Evolutionary conservation across 2,113 vertebrate genomes (phyloP).

Genomic region (Crocuta crocuta): DNA sequence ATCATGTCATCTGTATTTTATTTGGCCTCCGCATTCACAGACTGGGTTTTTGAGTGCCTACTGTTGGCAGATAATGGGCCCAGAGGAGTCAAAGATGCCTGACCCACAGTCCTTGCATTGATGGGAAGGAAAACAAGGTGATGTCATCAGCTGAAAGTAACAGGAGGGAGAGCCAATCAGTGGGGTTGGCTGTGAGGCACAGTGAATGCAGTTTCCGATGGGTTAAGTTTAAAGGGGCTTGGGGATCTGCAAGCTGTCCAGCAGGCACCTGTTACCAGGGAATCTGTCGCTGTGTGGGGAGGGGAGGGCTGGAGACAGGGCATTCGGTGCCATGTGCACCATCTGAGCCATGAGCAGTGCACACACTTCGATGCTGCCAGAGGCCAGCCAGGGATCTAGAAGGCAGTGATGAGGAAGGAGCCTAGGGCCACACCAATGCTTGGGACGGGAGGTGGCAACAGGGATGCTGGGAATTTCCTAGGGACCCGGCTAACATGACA

Average conservation of each 20-base stretch:
- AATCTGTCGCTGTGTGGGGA: background rate
- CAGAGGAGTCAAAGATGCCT: background rate
- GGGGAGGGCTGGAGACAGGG: background rate
- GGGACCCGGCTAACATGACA: background rate
- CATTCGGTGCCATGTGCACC: too few species aligned
- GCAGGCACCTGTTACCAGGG: background rate
- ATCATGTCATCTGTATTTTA: background rate
- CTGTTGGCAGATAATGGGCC: background rate
- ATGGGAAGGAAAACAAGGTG: background rate
- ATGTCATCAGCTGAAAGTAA: background rate
- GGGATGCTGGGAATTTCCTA: background rate
- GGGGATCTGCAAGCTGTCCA: background rate
- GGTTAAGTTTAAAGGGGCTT: background rate
- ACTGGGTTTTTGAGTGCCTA: background rate
- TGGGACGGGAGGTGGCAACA: background rate
- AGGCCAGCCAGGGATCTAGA: background rate
- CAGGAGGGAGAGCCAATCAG: background rate
- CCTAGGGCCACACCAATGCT: background rate
- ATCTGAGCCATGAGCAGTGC: fast-evolving
- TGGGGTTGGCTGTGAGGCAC: too few species aligned
- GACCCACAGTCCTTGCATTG: background rate
- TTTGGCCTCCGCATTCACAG: background rate
- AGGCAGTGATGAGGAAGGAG: too few species aligned
- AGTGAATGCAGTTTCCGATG: background rate
- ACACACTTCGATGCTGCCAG: too few species aligned